These are phyloP conservation scores for Steinernema scapterisci DNA, from an alignment of 2,888 invertebrate genomes.

Conservation along the genomic window DNA sequence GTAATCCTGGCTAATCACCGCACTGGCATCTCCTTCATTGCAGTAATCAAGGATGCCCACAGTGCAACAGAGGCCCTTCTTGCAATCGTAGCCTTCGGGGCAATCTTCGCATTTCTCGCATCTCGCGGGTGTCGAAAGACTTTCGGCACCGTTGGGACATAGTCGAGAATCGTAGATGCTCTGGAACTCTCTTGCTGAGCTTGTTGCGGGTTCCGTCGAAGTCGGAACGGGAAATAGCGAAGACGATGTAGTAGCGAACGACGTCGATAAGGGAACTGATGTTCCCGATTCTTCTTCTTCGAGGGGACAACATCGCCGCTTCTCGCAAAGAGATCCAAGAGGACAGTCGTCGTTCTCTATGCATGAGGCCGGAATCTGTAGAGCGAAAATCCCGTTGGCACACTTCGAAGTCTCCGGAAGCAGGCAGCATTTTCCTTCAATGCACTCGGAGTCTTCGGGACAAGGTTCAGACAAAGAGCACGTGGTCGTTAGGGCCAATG, in stretches of 20 bases:
- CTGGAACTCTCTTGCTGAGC: not conserved
- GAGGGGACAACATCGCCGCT: constrained; percentile 54
- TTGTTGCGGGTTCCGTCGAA: not conserved
- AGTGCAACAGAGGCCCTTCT: constrained; percentile 39
- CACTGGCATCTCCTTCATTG: not conserved
- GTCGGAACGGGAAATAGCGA: not conserved
- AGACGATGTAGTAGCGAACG: not conserved
- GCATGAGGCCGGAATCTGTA: constrained; percentile 49
- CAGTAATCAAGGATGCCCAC: constrained; percentile 5
- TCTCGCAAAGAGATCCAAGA: constrained; percentile 49
- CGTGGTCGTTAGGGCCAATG: not conserved
- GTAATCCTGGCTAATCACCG: not conserved
- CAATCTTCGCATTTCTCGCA: constrained; percentile 36
- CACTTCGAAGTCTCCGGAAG: constrained; percentile 39
- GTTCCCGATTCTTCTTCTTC: constrained; percentile 20
- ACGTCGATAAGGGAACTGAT: not conserved
- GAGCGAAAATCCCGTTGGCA: constrained; percentile 46
- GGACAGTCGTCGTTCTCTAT: constrained; percentile 52
- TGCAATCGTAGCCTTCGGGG: constrained; percentile 39
- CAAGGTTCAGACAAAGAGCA: constrained; percentile 52
- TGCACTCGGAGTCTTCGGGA: constrained; percentile 52
- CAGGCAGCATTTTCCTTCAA: constrained; percentile 52
- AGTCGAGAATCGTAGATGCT: constrained; percentile 27
- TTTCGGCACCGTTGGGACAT: constrained; percentile 37
- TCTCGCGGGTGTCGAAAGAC: constrained; percentile 35